Evolutionary conservation across 2,113 vertebrate genomes (phyloP).

Genomic region (Enhydra lutris): DNA sequence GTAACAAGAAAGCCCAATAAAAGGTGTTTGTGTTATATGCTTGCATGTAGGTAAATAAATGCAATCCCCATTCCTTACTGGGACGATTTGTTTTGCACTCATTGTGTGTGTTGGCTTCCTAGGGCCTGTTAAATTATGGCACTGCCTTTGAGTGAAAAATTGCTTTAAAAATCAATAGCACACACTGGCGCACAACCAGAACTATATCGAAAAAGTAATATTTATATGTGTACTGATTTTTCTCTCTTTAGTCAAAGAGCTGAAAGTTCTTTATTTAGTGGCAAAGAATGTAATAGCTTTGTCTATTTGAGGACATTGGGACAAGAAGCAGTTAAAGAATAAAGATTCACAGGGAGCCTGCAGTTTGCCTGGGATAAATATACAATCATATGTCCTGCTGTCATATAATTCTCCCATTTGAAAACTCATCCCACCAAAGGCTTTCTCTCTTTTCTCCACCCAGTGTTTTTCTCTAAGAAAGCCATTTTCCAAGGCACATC

Average conservation of each 20-base stretch:
- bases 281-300: constrained; percentile 19
- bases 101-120: constrained; percentile 52
- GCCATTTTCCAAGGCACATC: not conserved
- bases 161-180: constrained; percentile 66
- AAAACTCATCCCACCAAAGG: not conserved
- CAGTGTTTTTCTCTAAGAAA: not conserved
- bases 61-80: constrained; percentile 24
- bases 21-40: constrained; percentile 22
- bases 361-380: not conserved
- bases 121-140: constrained; percentile 54
- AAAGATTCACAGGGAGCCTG: not conserved
- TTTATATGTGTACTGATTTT: constrained; percentile 47
- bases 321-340: constrained; percentile 32
- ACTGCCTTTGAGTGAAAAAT: constrained; percentile 51
- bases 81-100: constrained; percentile 39
- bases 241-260: constrained; percentile 31
- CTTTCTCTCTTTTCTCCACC: not conserved
- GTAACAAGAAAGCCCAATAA: constrained; percentile 9
- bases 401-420: not conserved
- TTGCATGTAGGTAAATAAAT: constrained; percentile 28
- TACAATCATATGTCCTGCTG: not conserved
- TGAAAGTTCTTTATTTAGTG: constrained; percentile 27
- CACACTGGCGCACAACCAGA: constrained; percentile 45
- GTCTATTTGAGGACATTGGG: not conserved
- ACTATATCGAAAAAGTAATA: constrained; percentile 22